Percentiles rank a stretch among this genome's conserved stretches.
Evolutionary conservation across 2,888 invertebrate species (phyloP).

Genomic region (Lysandra coridon): DNA sequence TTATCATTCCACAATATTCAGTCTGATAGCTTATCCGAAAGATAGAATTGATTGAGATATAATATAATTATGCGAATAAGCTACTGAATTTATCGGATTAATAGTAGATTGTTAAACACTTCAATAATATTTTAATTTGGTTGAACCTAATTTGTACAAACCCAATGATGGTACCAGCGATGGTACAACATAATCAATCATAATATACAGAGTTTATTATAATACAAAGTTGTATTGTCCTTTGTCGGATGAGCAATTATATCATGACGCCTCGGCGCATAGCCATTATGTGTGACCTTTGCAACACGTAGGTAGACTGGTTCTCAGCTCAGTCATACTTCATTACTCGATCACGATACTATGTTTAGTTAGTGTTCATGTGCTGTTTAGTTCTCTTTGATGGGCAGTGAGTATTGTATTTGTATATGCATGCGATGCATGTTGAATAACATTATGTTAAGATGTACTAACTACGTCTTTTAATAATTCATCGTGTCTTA

Average conservation of each 20-base stretch:
- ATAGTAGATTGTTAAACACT: no score
- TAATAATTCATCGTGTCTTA: not conserved
- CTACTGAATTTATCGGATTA: no score
- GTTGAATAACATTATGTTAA: not conserved
- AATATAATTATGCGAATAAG: no score
- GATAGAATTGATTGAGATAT: no score
- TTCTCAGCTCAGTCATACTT: constrained; percentile 6
- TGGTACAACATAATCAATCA: not conserved
- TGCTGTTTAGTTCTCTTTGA: constrained; percentile 23
- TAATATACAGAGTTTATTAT: not conserved
- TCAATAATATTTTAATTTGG: no score
- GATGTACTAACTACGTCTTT: not conserved
- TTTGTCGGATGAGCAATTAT: constrained; percentile 21
- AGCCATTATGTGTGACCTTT: constrained; percentile 26
- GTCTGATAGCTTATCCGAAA: no score
- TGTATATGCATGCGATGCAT: constrained; percentile 26
- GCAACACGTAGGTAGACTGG: constrained; percentile 23
- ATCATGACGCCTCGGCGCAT: constrained; percentile 14
- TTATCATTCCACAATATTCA: no score
- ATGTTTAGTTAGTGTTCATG: constrained; percentile 8
- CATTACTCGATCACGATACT: not conserved
- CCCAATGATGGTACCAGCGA: no score
- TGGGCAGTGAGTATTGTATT: constrained; percentile 34
- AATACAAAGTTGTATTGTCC: constrained; percentile 18
- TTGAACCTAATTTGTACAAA: no score